phyloP scores from a whole-genome alignment of 1,140 invertebrate species.

The Sinella curviseta region DNA sequence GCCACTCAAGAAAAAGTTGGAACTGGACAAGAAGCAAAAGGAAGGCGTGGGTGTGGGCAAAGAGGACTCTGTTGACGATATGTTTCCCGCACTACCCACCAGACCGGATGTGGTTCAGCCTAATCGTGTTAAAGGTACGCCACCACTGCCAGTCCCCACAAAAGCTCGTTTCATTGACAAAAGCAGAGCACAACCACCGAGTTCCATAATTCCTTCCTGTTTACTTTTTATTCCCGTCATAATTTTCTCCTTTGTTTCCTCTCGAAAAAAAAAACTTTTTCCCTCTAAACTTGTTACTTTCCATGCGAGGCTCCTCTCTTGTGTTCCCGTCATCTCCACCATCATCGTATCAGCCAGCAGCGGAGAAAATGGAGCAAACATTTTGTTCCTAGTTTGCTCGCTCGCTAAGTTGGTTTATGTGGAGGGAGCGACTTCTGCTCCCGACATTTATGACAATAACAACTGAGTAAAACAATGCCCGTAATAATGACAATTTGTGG shows the following conservation, averaged over 20 bases:
- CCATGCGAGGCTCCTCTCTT: too few species aligned
- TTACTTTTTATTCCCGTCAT: too few species aligned
- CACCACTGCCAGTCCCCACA: not conserved
- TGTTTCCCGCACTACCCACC: not conserved
- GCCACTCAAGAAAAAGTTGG: not conserved
- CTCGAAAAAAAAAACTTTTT: too few species aligned
- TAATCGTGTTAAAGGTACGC: not conserved
- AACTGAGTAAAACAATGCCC: not conserved
- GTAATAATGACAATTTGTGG: not conserved
- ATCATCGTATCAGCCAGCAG: too few species aligned
- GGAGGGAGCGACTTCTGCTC: not conserved
- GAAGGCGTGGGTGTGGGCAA: not conserved
- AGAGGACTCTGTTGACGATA: not conserved
- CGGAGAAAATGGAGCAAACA: too few species aligned
- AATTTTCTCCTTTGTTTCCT: too few species aligned
- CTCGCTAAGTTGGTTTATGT: too few species aligned
- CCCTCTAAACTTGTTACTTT: too few species aligned
- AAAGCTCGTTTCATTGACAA: not conserved
- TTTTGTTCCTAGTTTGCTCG: too few species aligned
- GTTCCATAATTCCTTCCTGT: not conserved
- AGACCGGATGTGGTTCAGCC: not conserved
- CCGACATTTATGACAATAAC: constrained; percentile 4
- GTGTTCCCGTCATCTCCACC: too few species aligned
- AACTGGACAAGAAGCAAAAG: not conserved
- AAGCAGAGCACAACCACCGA: not conserved